These are phyloP conservation scores for Butorides virescens DNA, from an alignment of 2,113 vertebrate genomes.

Conservation along the genomic window DNA sequence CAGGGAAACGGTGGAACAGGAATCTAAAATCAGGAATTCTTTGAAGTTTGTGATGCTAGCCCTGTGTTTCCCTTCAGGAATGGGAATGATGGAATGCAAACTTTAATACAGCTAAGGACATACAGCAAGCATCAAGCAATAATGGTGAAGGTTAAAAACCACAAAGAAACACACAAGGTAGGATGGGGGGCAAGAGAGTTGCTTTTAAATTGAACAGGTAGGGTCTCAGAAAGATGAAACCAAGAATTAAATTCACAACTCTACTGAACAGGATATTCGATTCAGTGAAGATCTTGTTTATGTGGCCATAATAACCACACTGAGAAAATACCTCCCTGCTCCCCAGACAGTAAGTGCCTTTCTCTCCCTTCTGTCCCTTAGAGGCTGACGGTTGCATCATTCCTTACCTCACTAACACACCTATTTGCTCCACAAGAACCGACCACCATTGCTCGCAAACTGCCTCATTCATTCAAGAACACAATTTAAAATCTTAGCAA, in stretches of 20 bases:
- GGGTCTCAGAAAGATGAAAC: background rate
- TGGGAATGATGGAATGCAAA: background rate
- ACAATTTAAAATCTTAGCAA: background rate
- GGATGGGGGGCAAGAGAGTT: background rate
- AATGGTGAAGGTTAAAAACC: background rate
- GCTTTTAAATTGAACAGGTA: background rate
- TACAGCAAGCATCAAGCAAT: background rate
- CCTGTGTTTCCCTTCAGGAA: background rate
- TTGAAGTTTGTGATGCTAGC: background rate
- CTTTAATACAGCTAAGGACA: background rate
- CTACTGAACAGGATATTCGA: background rate
- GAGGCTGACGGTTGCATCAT: background rate
- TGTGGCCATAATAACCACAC: background rate
- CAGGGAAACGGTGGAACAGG: rapidly evolving
- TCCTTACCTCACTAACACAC: background rate
- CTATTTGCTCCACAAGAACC: background rate
- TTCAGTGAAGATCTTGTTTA: background rate
- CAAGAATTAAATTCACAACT: background rate
- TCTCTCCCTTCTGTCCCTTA: background rate
- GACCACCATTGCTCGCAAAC: background rate
- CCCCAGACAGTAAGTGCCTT: background rate
- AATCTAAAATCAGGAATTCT: background rate
- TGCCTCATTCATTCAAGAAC: background rate
- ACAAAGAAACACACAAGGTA: background rate
- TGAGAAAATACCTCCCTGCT: background rate